A percentile compares a stretch with the other conserved stretches of the same genome.
Evolutionary conservation across 1,140 invertebrate species (phyloP).

Genomic region (Antheraea pernyi): DNA sequence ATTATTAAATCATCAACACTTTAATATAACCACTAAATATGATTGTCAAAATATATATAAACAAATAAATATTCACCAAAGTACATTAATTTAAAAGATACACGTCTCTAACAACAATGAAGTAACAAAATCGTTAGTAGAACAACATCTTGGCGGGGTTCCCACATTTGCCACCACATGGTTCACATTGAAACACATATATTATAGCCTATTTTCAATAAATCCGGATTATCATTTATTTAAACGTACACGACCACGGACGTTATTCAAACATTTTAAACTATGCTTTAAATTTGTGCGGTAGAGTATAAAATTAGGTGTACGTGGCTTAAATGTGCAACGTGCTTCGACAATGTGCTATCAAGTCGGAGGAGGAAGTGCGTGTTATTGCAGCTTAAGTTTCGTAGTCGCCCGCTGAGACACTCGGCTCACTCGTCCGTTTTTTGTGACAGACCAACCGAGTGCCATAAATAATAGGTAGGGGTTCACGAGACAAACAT

Average conservation of each 20-base stretch:
- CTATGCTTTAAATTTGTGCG: constrained; percentile 36
- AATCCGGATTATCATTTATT: constrained; percentile 72
- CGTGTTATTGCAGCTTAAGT: constrained; percentile 77
- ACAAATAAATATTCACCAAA: neutral
- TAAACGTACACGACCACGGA: constrained; percentile 42
- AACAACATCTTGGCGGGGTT: constrained; percentile 72
- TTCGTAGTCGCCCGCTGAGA: constrained; percentile 72
- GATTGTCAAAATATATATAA: neutral
- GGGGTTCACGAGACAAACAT: constrained; percentile 64
- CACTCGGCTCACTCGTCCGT: constrained; percentile 72
- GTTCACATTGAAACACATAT: constrained; percentile 63
- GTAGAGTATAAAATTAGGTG: constrained; percentile 47
- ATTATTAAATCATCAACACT: neutral
- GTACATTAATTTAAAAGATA: neutral
- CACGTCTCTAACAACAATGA: constrained; percentile 60
- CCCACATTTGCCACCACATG: constrained; percentile 75
- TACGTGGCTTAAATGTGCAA: constrained; percentile 29
- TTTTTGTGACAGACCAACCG: constrained; percentile 77
- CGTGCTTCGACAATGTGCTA: constrained; percentile 42
- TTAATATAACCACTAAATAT: neutral
- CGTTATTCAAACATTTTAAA: constrained; percentile 34
- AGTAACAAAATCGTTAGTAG: constrained; percentile 70
- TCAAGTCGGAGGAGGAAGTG: constrained; percentile 59
- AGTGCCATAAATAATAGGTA: constrained; percentile 78
- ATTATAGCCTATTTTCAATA: constrained; percentile 66